Percentiles rank a stretch among this genome's conserved stretches.
Conservation (phyloP, 2,113 vertebrate genomes). For the Mormoops blainvillei region DNA sequence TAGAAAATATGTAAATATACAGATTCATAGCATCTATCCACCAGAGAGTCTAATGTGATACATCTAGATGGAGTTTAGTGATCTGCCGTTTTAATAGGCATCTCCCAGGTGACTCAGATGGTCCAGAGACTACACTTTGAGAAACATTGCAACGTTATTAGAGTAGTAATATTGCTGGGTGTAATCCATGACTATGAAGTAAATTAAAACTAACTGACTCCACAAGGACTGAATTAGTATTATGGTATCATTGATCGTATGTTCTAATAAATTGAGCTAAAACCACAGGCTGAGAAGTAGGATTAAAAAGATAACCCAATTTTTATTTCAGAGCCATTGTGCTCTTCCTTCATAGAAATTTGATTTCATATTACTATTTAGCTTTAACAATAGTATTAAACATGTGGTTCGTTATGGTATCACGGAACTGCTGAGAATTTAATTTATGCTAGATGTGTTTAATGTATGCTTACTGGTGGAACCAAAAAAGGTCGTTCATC, state of each 20-base stretch:
- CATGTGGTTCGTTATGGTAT: not conserved
- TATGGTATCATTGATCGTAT: not conserved
- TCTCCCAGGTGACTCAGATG: not conserved
- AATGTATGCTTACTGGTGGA: conserved; percentile 59
- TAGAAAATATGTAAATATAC: not conserved
- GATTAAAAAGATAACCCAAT: conserved; percentile 12
- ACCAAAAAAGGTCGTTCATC: conserved; percentile 70
- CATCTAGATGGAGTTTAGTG: not conserved
- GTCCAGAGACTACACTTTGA: not conserved
- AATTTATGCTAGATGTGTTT: not conserved
- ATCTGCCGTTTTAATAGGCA: not conserved
- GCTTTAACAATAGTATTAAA: not conserved
- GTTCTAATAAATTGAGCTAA: not conserved
- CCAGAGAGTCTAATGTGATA: not conserved
- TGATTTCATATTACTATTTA: conserved; percentile 20
- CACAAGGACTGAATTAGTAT: not conserved
- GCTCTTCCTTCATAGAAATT: conserved; percentile 34
- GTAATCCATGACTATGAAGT: not conserved
- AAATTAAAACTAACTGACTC: not conserved
- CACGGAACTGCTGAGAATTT: conserved; percentile 38
- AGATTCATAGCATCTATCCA: not conserved
- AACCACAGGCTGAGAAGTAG: not conserved
- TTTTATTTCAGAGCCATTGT: conserved; percentile 23
- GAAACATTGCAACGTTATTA: not conserved
- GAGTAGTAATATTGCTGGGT: not conserved